A percentile compares a stretch with the other conserved stretches of the same genome.
phyloP scores from a whole-genome alignment of 2,113 vertebrate species.

The human region GRCh38 chr21:22313001-22313500 shows the following conservation, averaged over 20 bases:
- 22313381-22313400: not conserved
- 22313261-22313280: not conserved
- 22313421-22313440: not conserved
- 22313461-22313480: not conserved
- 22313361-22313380: not conserved
- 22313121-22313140: too few relatives aligned
- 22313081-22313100: too few relatives aligned
- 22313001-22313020: too few relatives aligned
- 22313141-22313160: too few relatives aligned
- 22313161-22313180: too few relatives aligned
- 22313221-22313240: not conserved
- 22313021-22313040: too few relatives aligned
- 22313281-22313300: accelerated
- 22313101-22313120: too few relatives aligned
- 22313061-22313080: too few relatives aligned
- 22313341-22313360: not conserved
- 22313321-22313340: accelerated
- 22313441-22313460: not conserved
- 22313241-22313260: accelerated
- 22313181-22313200: too few relatives aligned
- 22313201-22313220: too few relatives aligned
- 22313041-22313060: too few relatives aligned
- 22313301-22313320: not conserved
- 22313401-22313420: not conserved
- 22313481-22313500: not conserved